Evolutionary conservation across 2,797 vertebrate species (phyloP).

Genomic region (Labeo calbasu): DNA sequence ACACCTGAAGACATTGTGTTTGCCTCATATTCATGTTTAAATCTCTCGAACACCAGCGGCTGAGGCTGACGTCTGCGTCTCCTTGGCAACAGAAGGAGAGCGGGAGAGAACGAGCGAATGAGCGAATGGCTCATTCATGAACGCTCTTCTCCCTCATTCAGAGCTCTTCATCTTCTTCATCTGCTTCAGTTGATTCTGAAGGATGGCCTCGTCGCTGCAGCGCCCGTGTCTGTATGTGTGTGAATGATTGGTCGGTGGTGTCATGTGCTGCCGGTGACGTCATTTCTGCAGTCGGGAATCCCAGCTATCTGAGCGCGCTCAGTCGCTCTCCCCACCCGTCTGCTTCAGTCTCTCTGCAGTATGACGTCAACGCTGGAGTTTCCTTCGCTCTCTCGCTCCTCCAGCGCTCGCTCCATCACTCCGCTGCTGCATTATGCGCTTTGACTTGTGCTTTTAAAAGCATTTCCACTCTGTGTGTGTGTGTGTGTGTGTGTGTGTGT

Average conservation of each 20-base stretch:
- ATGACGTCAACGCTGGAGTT: slow-evolving; percentile 64
- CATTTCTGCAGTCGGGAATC: slow-evolving; percentile 76
- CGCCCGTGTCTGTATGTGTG: slow-evolving; percentile 14
- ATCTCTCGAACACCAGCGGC: slow-evolving; percentile 70
- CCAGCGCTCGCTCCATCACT: not conserved
- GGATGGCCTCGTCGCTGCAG: not conserved
- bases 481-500: not conserved
- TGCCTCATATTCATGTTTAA: slow-evolving; percentile 71
- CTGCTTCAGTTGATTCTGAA: not conserved
- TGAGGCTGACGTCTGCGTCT: slow-evolving; percentile 75
- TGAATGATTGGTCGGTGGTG: slow-evolving; percentile 51
- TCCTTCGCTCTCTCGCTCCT: slow-evolving; percentile 37
- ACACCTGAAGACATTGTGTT: not conserved
- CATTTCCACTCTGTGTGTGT: not conserved
- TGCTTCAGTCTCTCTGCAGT: slow-evolving; percentile 59
- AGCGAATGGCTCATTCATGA: slow-evolving; percentile 70
- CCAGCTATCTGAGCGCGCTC: slow-evolving; percentile 66
- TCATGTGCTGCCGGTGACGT: slow-evolving; percentile 70
- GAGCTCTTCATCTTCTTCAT: slow-evolving; percentile 19
- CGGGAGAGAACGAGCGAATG: not conserved
- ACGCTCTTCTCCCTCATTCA: slow-evolving; percentile 50
- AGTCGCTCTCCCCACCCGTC: slow-evolving; percentile 38
- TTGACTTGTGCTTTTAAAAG: not conserved
- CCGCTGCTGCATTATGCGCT: slow-evolving; percentile 6
- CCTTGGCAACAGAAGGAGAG: slow-evolving; percentile 73